Conservation (phyloP, 37 sponge, comb jelly and placozoan species). For the Ianthella basta region DNA sequence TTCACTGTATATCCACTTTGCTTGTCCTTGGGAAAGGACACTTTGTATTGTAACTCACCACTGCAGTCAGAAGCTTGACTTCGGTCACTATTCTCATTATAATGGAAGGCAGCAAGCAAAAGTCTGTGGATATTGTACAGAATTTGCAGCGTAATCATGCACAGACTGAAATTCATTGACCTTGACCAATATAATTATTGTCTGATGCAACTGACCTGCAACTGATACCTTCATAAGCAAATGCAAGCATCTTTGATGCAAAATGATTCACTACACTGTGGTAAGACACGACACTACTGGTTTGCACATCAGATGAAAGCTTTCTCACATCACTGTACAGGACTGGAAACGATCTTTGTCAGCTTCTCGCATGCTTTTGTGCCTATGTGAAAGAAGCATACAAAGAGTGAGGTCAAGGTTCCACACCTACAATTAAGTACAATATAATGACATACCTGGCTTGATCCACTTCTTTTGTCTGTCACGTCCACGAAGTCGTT, state of each 20-base stretch:
- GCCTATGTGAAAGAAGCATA: constrained; percentile 10
- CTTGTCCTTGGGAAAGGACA: background rate
- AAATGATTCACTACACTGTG: constrained; percentile 67
- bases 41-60: background rate
- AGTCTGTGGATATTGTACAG: background rate
- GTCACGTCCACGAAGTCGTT: background rate
- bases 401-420: background rate
- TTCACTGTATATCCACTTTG: background rate
- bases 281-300: constrained; percentile 57
- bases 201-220: background rate
- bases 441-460: constrained; percentile 31
- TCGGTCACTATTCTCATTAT: constrained; percentile 15
- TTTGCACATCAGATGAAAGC: constrained; percentile 54
- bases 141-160: no score
- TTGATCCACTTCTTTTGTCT: constrained; percentile 58
- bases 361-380: constrained; percentile 50
- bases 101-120: constrained; percentile 7
- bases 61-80: background rate
- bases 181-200: background rate
- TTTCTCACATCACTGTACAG: constrained; percentile 41
- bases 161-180: background rate
- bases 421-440: background rate
- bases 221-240: constrained; percentile 49
- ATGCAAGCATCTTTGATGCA: constrained; percentile 64
- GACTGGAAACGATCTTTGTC: constrained; percentile 12